Base-by-base conservation (phyloP, 1,140 invertebrate genomes). In the Polypedilum vanderplanki region DNA sequence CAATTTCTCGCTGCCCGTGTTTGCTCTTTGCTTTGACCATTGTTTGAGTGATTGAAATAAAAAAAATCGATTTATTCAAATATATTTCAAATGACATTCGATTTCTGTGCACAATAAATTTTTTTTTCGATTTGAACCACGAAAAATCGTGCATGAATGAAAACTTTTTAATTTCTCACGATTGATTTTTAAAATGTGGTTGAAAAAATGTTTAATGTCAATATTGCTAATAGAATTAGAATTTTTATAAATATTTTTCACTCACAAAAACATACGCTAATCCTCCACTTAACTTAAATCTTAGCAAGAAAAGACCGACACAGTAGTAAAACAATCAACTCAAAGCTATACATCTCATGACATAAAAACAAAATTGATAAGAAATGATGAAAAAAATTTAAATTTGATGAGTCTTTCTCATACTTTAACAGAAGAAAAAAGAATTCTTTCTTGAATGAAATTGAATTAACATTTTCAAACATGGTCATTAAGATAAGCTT, bases 381-480 rank as follows among this genome's bases (percentile, higher is more conserved):
- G 46, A n/a, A 46, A n/a, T n/a, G n/a, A n/a, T n/a, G 24, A 33
- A 33, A 33, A 33, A 33, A 3, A 57, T 57, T 57, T n/a, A 57
- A 57, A 57, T 57, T 12, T 57, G 46, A 57, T 57, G 46, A 57
- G 46, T 57, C 46, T 57, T n/a, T 57, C 12, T n/a, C 46, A 57
- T 57, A 57, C n/a, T 57, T 4, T n/a, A 57, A 15, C 8, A 3
- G 41, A 46, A 46, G 41, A 46, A 10, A n/a, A n/a, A n/a, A n/a
- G n/a, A n/a, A n/a, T n/a, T 33, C 24, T 33, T 33, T 57, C 12
- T n/a, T n/a, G 46, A 57, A 57, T 57, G n/a, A 57, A 57, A 57
- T n/a, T n/a, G 46, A 57, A 57, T 57, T 57, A 57, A 57, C 46
- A 57, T 57, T 57, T 57, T 57, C 46, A 57, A 33, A 57, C 46